Evolutionary conservation across 2,888 invertebrate genomes (phyloP), one percentile per base, ranked within the genome.

Genomic region (Flabesymbios commensalis): DNA sequence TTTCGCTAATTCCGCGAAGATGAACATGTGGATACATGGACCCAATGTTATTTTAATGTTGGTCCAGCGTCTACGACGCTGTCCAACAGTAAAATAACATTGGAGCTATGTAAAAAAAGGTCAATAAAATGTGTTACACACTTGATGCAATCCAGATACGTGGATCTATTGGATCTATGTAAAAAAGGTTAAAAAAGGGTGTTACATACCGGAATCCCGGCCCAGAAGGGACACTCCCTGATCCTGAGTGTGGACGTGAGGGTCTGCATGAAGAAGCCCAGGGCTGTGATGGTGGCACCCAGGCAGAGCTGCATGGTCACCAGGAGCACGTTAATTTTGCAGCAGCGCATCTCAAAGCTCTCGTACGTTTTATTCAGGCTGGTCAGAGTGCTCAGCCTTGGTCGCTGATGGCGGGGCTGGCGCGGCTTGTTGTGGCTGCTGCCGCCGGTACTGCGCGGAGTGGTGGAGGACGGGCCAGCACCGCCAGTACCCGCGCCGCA

Each of bases 131-230:
- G n/a, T n/a, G n/a, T n/a, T n/a, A n/a, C n/a, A n/a, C n/a, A n/a
- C n/a, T n/a, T n/a, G n/a, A n/a, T n/a, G n/a, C n/a, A n/a, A n/a
- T n/a, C n/a, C n/a, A n/a, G n/a, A n/a, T n/a, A n/a, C n/a, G n/a
- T n/a, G n/a, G n/a, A n/a, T n/a, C n/a, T n/a, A n/a, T n/a, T n/a
- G n/a, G n/a, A n/a, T n/a, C n/a, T n/a, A n/a, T n/a, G n/a, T n/a
- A n/a, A n/a, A n/a, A n/a, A n/a, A n/a, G n/a, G n/a, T n/a, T n/a
- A n/a, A n/a, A n/a, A n/a, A n/a, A n/a, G n/a, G n/a, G n/a, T n/a
- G n/a, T n/a, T 56, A 68, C 74, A 70, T 67, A 74, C 74, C 59
- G 74, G 74, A 56, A 71, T 63, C 3, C 73, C 74, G n/a, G 74
- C 74, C 74, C 74, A 74, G 57, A 61, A 71, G 4, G 71, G 71